These are phyloP conservation scores for Drosophila ironensis DNA, from an alignment of 1,140 invertebrate genomes.

Conservation along the genomic window DNA sequence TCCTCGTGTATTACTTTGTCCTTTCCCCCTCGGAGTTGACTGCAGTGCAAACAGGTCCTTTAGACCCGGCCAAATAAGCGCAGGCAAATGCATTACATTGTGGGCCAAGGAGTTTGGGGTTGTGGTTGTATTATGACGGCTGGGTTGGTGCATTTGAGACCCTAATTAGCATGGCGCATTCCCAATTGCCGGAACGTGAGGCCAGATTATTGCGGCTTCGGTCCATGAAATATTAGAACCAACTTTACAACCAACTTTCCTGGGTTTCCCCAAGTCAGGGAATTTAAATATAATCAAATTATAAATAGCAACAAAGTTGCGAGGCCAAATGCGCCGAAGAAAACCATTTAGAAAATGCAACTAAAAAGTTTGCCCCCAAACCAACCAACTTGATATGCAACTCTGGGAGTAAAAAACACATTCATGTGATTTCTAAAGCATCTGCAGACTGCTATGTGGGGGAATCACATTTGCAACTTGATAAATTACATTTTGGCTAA, in stretches of 20 bases:
- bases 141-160: constrained; percentile 6
- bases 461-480: constrained; percentile 54
- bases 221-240: neutral
- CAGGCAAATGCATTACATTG: constrained; percentile 66
- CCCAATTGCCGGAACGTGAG: constrained; percentile 68
- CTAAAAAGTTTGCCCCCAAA: constrained; percentile 26
- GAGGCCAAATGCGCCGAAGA: too few relatives aligned
- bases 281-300: too few relatives aligned
- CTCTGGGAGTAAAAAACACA: constrained; percentile 32
- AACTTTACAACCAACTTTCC: too few relatives aligned
- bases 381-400: too few relatives aligned
- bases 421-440: constrained; percentile 31
- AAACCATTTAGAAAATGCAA: constrained; percentile 13
- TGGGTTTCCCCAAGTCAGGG: too few relatives aligned
- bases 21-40: constrained; percentile 20
- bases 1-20: constrained; percentile 2
- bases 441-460: neutral
- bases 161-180: constrained; percentile 75
- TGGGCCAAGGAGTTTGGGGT: neutral
- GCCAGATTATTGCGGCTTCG: constrained; percentile 53
- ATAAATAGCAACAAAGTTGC: neutral
- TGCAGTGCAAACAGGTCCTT: constrained; percentile 44
- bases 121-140: neutral
- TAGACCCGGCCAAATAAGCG: constrained; percentile 34
- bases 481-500: constrained; percentile 69